Evolutionary conservation across 2,888 invertebrate species (phyloP).

Genomic region (Xanthia togata): DNA sequence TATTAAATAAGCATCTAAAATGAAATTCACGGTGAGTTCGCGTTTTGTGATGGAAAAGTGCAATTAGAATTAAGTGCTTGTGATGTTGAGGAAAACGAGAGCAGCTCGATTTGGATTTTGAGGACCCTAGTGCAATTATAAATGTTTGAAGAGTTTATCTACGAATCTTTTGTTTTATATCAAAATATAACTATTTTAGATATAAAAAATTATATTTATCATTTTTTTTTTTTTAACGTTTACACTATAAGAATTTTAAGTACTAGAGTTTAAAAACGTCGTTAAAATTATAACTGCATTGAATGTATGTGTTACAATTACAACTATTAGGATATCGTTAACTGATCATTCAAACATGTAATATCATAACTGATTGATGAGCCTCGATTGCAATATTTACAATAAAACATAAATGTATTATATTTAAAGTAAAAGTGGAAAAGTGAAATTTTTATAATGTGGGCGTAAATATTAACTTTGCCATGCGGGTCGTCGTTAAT

Average conservation of each 20-base stretch:
- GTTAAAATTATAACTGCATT: neutral
- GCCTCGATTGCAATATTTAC: constrained; percentile 30
- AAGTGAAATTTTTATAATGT: constrained; percentile 88
- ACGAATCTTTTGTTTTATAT: neutral
- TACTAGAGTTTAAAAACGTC: constrained; percentile 5
- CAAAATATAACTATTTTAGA: too few species aligned
- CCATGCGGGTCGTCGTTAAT: constrained; percentile 84
- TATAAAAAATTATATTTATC: too few species aligned
- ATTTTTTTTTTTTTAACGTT: neutral
- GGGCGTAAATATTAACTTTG: constrained; percentile 82
- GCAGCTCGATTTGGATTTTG: constrained; percentile 43
- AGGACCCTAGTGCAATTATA: constrained; percentile 30
- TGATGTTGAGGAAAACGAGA: constrained; percentile 41
- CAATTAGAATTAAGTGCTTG: constrained; percentile 68
- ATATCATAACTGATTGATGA: constrained; percentile 40
- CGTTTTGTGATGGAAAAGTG: constrained; percentile 72
- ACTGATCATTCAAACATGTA: constrained; percentile 33
- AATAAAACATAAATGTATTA: constrained; percentile 49
- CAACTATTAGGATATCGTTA: constrained; percentile 17
- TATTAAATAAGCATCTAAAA: constrained; percentile 84
- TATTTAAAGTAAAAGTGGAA: constrained; percentile 84
- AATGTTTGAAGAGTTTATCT: neutral
- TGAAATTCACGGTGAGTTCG: constrained; percentile 90
- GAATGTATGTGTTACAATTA: neutral
- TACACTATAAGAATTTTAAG: neutral